Evolutionary conservation across 2,113 vertebrate species (phyloP).

Genomic region (Falco punctatus): DNA sequence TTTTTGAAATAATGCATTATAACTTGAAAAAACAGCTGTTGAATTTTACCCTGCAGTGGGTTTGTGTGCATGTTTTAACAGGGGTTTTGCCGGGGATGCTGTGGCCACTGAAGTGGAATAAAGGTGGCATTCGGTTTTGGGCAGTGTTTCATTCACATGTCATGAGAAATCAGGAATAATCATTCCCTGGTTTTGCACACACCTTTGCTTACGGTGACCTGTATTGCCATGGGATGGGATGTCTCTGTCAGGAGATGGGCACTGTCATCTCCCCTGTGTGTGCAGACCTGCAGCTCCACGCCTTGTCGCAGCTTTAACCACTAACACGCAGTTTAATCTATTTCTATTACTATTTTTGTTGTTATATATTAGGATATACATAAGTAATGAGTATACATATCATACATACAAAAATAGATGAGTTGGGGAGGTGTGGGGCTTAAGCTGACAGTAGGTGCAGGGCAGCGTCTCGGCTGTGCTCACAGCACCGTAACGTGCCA

Average conservation of each 20-base stretch:
- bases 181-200: background rate
- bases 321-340: background rate
- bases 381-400: background rate
- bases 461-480: background rate
- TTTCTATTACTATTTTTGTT: background rate
- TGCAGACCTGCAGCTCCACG: background rate
- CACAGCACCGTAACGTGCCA: rapidly evolving
- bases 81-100: background rate
- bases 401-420: rapidly evolving
- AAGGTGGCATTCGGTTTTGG: background rate
- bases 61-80: background rate
- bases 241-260: background rate
- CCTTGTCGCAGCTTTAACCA: background rate
- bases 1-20: background rate
- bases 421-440: rapidly evolving
- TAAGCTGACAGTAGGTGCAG: background rate
- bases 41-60: background rate
- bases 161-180: background rate
- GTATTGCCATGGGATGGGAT: background rate
- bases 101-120: background rate
- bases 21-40: background rate
- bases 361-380: background rate
- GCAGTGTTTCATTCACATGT: background rate
- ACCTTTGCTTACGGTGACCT: background rate
- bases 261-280: background rate